A percentile compares a stretch with the other conserved stretches of the same genome.
Conservation (phyloP, 2,888 invertebrate species). For the Holacanthella duospinosa region DNA sequence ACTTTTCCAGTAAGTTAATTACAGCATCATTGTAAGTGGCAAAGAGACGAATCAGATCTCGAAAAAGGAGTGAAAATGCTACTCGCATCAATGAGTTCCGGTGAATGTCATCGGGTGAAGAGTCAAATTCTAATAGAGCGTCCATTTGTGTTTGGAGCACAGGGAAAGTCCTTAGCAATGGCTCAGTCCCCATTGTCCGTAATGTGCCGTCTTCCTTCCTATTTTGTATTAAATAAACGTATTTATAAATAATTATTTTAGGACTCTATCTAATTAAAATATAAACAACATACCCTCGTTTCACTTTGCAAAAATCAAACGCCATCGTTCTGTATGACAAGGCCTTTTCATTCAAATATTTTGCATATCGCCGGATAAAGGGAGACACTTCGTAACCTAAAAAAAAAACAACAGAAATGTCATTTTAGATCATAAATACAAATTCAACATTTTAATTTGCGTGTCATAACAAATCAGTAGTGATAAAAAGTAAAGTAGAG, state of each 20-base stretch:
- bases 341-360: slow-evolving; percentile 98
- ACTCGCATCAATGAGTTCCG: slow-evolving; percentile 98
- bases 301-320: slow-evolving; percentile 99
- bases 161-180: slow-evolving; percentile 90
- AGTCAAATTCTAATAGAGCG: slow-evolving; percentile 91
- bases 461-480: no score
- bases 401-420: no score
- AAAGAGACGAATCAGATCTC: slow-evolving; percentile 96
- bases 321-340: slow-evolving; percentile 96
- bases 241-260: background rate
- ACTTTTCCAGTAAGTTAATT: slow-evolving; percentile 96
- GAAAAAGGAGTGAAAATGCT: slow-evolving; percentile 96
- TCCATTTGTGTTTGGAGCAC: slow-evolving; percentile 92
- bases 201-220: slow-evolving; percentile 95
- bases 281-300: slow-evolving; percentile 65
- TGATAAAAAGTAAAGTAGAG: no score
- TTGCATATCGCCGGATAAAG: slow-evolving; percentile 95
- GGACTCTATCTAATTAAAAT: background rate
- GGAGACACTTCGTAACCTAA: slow-evolving; percentile 99
- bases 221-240: slow-evolving; percentile 37
- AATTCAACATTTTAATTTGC: background rate
- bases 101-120: slow-evolving; percentile 79
- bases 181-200: slow-evolving; percentile 90
- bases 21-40: slow-evolving; percentile 99
- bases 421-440: background rate